Conservation (phyloP, 2,888 invertebrate species). For the Serrognathus titanus region DNA sequence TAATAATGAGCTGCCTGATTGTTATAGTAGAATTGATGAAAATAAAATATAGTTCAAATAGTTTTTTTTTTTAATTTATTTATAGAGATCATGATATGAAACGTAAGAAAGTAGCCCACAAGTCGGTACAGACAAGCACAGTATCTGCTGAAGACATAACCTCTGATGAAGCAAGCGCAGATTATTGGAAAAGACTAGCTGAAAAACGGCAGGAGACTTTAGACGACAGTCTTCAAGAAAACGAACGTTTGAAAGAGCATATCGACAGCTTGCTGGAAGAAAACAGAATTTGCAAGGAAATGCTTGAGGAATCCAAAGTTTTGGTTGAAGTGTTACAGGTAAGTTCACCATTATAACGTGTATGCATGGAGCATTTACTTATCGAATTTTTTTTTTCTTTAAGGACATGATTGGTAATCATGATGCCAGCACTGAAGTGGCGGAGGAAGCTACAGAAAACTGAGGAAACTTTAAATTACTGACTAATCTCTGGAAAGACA, state of each 20-base stretch:
- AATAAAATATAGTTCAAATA: too few relatives aligned
- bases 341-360: constrained; percentile 23
- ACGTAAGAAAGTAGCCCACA: constrained; percentile 55
- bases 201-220: constrained; percentile 70
- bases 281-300: constrained; percentile 63
- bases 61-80: neutral
- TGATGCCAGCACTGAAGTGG: constrained; percentile 46
- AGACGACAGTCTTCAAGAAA: constrained; percentile 70
- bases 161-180: constrained; percentile 63
- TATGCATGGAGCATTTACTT: neutral
- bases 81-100: constrained; percentile 42
- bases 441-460: constrained; percentile 25
- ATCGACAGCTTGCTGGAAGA: constrained; percentile 54
- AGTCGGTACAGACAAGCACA: constrained; percentile 61
- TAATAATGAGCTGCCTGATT: too few relatives aligned
- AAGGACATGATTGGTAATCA: constrained; percentile 63
- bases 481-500: neutral
- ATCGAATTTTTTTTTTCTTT: constrained; percentile 28
- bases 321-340: constrained; percentile 75
- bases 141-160: constrained; percentile 69
- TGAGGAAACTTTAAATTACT: constrained; percentile 5
- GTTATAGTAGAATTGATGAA: too few relatives aligned
- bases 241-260: constrained; percentile 57
- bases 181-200: constrained; percentile 74
- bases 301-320: constrained; percentile 71